These are phyloP conservation scores for Celastrina argiolus DNA, from an alignment of 2,888 invertebrate genomes.

Conservation along the genomic window DNA sequence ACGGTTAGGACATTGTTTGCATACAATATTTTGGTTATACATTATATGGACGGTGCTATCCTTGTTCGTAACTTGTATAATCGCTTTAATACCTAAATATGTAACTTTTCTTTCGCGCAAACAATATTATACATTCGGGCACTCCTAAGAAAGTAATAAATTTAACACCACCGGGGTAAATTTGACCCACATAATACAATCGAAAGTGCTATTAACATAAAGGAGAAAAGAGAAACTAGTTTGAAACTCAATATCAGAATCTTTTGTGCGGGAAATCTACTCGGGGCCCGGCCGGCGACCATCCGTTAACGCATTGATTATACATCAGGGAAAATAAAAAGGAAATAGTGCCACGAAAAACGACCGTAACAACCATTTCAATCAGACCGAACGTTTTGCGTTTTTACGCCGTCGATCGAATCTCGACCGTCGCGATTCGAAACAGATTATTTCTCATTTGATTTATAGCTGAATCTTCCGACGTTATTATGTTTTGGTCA, in stretches of 20 bases:
- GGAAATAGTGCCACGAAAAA: constrained; percentile 69
- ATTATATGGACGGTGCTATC: neutral
- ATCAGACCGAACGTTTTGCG: constrained; percentile 77
- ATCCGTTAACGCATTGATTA: constrained; percentile 78
- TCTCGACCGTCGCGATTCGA: constrained; percentile 66
- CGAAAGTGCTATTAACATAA: constrained; percentile 73
- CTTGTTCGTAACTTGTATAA: no score
- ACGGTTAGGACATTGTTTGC: no score
- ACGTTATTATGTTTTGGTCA: constrained; percentile 79
- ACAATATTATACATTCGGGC: constrained; percentile 1
- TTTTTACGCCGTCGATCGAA: constrained; percentile 65
- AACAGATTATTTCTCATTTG: constrained; percentile 80
- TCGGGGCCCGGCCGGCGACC: constrained; percentile 63
- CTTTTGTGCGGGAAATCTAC: constrained; percentile 76
- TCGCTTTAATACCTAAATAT: no score
- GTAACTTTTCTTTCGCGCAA: no score
- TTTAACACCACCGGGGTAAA: constrained; percentile 3
- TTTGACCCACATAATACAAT: constrained; percentile 42
- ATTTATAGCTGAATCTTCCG: constrained; percentile 78
- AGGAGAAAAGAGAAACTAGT: constrained; percentile 72
- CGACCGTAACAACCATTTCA: constrained; percentile 70
- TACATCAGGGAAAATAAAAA: constrained; percentile 76
- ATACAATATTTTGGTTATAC: neutral
- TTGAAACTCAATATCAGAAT: constrained; percentile 75
- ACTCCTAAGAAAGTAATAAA: constrained; percentile 15